Evolutionary conservation across 2,113 vertebrate species (phyloP), one percentile per base, ranked within the genome.

Genomic region (Monopterus albus): DNA sequence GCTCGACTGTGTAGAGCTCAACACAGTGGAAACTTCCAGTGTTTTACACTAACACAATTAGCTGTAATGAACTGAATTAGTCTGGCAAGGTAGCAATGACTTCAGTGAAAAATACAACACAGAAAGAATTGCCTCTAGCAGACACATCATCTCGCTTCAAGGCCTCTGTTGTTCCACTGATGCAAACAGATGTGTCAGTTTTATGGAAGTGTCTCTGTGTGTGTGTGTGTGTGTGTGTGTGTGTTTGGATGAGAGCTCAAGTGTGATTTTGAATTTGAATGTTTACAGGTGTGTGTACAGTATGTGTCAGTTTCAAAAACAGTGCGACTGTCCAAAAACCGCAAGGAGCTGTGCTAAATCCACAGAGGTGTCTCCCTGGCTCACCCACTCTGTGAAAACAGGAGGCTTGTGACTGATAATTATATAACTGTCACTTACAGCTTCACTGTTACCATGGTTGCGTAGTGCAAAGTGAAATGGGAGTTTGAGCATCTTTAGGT

Each of bases 51-150:
- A 49, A 78, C 43, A 36, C 38, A 45, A 82, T 63, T 64, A 59
- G 5, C 20, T 26, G 6, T 71, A 67, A 80, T 69, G 38, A 84
- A 86, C 84, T 73, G 40, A 83, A 78, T 87, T 59, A 80, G 3
- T 17, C 61, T 45, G 61, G 33, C 18, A 35, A 68, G 72, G 78
- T 62, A 74, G 78, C 28, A 39, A 52, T 36, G 43, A 58, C 56
- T 69, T 60, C 29, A 62, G 36, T 71, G 40, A 72, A 55, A 75
- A 70, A 58, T 38, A 55, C 40, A 63, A 55, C 49, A 36, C 26
- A 21, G 33, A 71, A 25, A 62, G 28, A 55, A 64, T 81, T 29
- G 39, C 58, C 67, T 67, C 74, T 57, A 61, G 64, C 55, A 62
- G 52, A 58, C 47, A 20, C 59, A 20, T 21, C 8, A 18, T 68